A percentile compares a stretch with the other conserved stretches of the same genome.
These are phyloP conservation scores for Steatornis caripensis DNA, from an alignment of 2,113 vertebrate species.

Conservation along the genomic window DNA sequence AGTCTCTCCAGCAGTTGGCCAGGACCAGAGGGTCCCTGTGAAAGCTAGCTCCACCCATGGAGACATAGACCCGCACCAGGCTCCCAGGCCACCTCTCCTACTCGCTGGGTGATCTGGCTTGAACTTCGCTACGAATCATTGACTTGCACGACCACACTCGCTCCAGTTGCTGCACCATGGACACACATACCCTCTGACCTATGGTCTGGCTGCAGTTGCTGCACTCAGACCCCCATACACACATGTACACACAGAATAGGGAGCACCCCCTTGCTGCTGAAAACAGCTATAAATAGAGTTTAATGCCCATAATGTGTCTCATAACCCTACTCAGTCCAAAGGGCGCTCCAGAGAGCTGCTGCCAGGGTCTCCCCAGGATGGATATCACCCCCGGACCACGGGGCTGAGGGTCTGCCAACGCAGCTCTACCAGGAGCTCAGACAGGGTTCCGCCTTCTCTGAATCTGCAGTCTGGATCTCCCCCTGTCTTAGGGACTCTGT, in stretches of 20 bases:
- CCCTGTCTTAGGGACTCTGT: background rate
- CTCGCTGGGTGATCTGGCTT: background rate
- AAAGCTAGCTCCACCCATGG: background rate
- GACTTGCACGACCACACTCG: background rate
- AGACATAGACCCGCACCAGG: background rate
- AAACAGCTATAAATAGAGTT: background rate
- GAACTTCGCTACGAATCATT: no score
- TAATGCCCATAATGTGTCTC: background rate
- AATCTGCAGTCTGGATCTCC: background rate
- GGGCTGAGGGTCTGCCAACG: background rate
- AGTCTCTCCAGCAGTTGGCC: background rate
- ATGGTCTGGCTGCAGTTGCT: background rate
- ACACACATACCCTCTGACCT: background rate
- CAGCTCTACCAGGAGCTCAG: background rate
- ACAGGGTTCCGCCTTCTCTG: background rate
- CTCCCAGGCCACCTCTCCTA: background rate
- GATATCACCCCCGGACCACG: background rate
- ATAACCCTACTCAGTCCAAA: background rate
- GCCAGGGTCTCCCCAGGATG: background rate
- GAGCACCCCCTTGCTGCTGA: background rate
- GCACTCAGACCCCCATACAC: background rate
- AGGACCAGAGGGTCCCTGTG: background rate
- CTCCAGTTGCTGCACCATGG: background rate
- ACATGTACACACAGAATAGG: no score
- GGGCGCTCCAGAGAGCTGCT: background rate